These are phyloP conservation scores for Polyploca ridens DNA, from an alignment of 2,888 invertebrate genomes.

Conservation along the genomic window DNA sequence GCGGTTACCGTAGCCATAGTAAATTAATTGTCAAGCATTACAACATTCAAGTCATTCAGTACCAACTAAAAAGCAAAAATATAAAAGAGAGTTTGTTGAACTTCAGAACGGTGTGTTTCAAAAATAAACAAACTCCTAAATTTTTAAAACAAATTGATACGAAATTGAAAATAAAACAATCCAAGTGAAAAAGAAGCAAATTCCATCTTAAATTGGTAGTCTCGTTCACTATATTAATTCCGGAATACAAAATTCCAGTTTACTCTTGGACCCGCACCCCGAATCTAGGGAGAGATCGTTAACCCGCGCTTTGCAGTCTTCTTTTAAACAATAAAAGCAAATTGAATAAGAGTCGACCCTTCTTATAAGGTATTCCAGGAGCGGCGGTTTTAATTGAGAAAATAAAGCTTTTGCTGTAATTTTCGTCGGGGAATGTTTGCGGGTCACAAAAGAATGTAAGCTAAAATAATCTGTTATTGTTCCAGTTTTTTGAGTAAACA, in stretches of 20 bases:
- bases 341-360: conserved; percentile 58
- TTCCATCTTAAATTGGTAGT: conserved; percentile 47
- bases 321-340: conserved; percentile 67
- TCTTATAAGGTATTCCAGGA: conserved; percentile 48
- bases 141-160: conserved; percentile 36
- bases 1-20: too few species aligned
- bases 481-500: conserved; percentile 17
- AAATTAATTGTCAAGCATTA: too few species aligned
- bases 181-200: conserved; percentile 36
- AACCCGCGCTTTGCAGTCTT: conserved; percentile 57
- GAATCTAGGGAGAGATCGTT: conserved; percentile 38
- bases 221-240: conserved; percentile 60
- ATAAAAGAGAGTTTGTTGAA: not conserved
- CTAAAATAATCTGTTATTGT: conserved; percentile 23
- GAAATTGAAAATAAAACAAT: conserved; percentile 41
- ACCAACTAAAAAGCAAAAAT: not conserved
- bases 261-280: conserved; percentile 44
- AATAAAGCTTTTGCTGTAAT: conserved; percentile 43
- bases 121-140: conserved; percentile 11
- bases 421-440: conserved; percentile 32
- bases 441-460: conserved; percentile 22
- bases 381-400: conserved; percentile 53
- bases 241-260: conserved; percentile 50
- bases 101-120: not conserved
- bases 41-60: too few species aligned